Evolutionary conservation across 2,888 invertebrate species (phyloP), one percentile per base, ranked within the genome.

Genomic region (Spodoptera littoralis): DNA sequence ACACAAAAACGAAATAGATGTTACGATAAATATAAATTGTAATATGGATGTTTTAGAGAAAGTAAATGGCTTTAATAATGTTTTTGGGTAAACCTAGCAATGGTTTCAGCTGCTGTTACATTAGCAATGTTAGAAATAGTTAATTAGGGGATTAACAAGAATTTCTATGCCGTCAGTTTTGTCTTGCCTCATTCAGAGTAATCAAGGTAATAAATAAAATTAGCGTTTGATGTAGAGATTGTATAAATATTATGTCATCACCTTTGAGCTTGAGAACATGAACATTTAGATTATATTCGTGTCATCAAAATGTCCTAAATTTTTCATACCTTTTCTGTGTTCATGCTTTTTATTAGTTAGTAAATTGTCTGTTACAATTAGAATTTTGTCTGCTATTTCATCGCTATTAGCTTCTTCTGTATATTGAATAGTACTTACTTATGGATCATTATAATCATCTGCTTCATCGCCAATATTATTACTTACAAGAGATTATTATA

Each of bases 341-440:
- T 36, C 36, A 36, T 36, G 36, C 36, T 36, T 36, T 36, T 36
- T 9, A 36, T 9, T 8, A 36, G 36, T 36, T 6, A 9, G 36
- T 36, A 43, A 22, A 41, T 43, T 53, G 24, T 11, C 42, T 13
- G 41, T 61, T 68, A 44, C 45, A 60, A 53, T 22, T 27, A 51
- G 56, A 54, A 24, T 52, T 27, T 42, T 48, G 42, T 64, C 49
- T 64, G 46, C 62, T 78, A 62, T 60, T 11, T 53, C 43, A 74
- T 30, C 42, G 54, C 55, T 76, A 13, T 65, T 62, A 71, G 61
- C 60, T 64, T 62, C 61, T 75, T 73, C 73, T 85, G 81, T 84
- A 83, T 87, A 87, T 84, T 84, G 85, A 84, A 78, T 81, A 79
- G 90, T 90, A 90, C 90, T 90, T 90, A 89, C 74, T 69, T 80